phyloP scores from a whole-genome alignment of 2,888 invertebrate genomes.

The Cosmia trapezina region DNA sequence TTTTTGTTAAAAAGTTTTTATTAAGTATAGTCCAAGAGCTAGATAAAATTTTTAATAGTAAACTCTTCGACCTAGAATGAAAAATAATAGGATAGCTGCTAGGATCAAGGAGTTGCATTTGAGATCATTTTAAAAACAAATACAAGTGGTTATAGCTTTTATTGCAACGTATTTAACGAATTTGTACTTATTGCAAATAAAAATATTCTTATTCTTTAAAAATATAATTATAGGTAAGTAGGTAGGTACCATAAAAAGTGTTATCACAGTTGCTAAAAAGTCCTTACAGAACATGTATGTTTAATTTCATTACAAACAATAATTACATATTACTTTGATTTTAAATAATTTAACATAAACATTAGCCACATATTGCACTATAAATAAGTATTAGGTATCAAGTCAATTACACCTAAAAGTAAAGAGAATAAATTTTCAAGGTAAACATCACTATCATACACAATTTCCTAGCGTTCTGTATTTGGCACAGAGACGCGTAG shows the following conservation, averaged over 20 bases:
- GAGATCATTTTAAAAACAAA: conserved; percentile 6
- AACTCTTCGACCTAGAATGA: too few relatives aligned
- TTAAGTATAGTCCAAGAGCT: too few relatives aligned
- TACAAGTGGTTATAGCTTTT: conserved; percentile 40
- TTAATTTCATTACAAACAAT: conserved; percentile 29
- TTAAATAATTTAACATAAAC: conserved; percentile 28
- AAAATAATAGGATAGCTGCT: not conserved
- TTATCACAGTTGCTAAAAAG: conserved; percentile 64
- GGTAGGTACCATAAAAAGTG: conserved; percentile 26
- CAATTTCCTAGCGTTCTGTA: conserved; percentile 5
- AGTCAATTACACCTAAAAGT: conserved; percentile 28
- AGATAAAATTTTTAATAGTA: too few relatives aligned
- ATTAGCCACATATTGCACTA: conserved; percentile 18
- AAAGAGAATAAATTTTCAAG: conserved; percentile 19
- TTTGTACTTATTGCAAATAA: conserved; percentile 60
- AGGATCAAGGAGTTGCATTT: not conserved
- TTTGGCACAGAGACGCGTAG: not conserved
- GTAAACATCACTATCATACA: conserved; percentile 1
- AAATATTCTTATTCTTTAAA: conserved; percentile 7
- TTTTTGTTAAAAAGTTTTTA: too few relatives aligned
- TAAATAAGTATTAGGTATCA: conserved; percentile 8
- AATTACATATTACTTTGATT: conserved; percentile 11
- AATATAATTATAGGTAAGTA: conserved; percentile 1
- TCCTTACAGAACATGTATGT: conserved; percentile 40
- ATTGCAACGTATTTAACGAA: conserved; percentile 40